These are phyloP conservation scores for Callopanchax toddi DNA, from an alignment of 2,113 vertebrate species.

Conservation along the genomic window DNA sequence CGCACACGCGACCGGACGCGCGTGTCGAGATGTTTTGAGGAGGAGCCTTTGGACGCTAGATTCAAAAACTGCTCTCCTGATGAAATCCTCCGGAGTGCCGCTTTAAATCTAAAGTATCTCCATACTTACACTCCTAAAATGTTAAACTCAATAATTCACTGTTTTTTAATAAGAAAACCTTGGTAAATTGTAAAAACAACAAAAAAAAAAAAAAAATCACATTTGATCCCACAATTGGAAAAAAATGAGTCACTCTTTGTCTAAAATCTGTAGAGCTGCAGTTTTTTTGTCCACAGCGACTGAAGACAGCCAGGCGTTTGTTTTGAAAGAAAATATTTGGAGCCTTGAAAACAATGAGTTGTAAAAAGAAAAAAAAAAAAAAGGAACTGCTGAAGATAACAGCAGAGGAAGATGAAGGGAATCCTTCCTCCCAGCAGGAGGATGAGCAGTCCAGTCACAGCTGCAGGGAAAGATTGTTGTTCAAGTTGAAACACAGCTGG, in stretches of 20 bases:
- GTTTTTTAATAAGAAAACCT: no score
- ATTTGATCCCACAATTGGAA: constrained; percentile 12
- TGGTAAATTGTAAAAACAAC: no score
- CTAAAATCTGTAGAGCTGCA: constrained; percentile 41
- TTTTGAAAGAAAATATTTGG: constrained; percentile 67
- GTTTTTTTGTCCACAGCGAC: constrained; percentile 36
- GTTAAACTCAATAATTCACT: no score
- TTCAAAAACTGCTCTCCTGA: no score
- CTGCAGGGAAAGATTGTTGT: constrained; percentile 33
- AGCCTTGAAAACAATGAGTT: constrained; percentile 67
- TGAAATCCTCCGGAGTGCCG: no score
- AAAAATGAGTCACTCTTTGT: constrained; percentile 17
- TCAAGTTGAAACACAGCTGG: constrained; percentile 25
- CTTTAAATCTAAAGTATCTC: no score
- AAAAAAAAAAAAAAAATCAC: no score
- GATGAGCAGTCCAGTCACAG: constrained; percentile 36
- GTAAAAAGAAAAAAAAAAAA: constrained; percentile 43
- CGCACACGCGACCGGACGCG: no score
- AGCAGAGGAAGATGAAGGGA: constrained; percentile 52
- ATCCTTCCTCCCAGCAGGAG: constrained; percentile 52
- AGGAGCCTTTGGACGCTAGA: no score
- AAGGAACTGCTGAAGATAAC: constrained; percentile 49
- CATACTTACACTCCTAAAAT: no score
- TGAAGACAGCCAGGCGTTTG: constrained; percentile 33
- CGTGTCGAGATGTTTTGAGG: no score